These are phyloP conservation scores for Denticeps clupeoides DNA, from an alignment of 2,797 vertebrate species.

Conservation along the genomic window DNA sequence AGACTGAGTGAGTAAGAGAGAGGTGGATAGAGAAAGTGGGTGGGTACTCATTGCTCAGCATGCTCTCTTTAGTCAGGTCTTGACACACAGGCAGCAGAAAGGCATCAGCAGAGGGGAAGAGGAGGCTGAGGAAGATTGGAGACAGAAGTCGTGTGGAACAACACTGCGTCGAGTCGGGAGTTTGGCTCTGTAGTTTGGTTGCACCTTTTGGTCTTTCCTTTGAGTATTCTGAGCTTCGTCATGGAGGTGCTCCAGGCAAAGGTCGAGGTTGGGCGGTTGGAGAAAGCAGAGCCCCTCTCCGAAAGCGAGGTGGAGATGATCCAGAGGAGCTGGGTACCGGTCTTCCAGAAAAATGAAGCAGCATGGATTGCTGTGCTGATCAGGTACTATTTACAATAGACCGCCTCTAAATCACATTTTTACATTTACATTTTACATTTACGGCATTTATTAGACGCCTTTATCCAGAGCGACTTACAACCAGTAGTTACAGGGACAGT, in stretches of 20 bases:
- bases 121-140: constrained; percentile 19
- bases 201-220: too few species aligned
- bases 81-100: background rate
- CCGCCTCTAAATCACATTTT: background rate
- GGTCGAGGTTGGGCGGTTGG: constrained; percentile 68
- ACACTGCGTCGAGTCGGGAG: constrained; percentile 51
- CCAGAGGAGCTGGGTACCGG: constrained; percentile 81
- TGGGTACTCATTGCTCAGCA: constrained; percentile 12
- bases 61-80: constrained; percentile 1
- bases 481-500: too few species aligned
- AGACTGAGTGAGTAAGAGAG: constrained; percentile 16
- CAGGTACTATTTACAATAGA: constrained; percentile 61
- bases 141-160: constrained; percentile 27
- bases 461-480: too few species aligned
- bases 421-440: too few species aligned
- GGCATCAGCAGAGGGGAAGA: background rate
- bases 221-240: constrained; percentile 35
- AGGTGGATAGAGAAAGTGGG: constrained; percentile 2
- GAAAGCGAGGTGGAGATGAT: constrained; percentile 74
- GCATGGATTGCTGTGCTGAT: constrained; percentile 82
- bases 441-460: too few species aligned
- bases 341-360: constrained; percentile 78
- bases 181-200: constrained; percentile 41
- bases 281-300: constrained; percentile 72
- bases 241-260: constrained; percentile 77